phyloP scores from a whole-genome alignment of 2,888 invertebrate species.

The Drosophila eohydei region DNA sequence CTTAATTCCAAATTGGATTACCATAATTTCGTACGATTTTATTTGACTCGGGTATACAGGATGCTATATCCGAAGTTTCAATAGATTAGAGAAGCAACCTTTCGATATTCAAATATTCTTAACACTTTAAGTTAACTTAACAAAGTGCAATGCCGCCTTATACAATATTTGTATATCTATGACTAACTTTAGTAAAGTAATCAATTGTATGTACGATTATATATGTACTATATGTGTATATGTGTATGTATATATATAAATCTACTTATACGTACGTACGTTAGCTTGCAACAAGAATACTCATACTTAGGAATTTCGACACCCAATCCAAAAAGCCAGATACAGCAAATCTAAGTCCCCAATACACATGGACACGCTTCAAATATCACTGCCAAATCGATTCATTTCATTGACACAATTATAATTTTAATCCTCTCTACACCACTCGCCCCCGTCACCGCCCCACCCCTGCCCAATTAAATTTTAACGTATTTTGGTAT shows the following conservation, averaged over 20 bases:
- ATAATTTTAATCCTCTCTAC: conserved; percentile 23
- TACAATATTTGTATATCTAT: conserved; percentile 60
- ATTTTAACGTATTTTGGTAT: conserved; percentile 54
- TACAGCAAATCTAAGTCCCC: conserved; percentile 7
- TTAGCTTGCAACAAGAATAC: conserved; percentile 45
- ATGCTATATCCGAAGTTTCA: conserved; percentile 9
- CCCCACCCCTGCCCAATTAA: conserved; percentile 12
- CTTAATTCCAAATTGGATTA: conserved; percentile 11
- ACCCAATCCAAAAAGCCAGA: conserved; percentile 31
- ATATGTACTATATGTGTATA: conserved; percentile 17
- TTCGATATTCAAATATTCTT: conserved; percentile 18
- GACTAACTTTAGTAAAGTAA: conserved; percentile 19
- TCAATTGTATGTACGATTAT: conserved; percentile 23
- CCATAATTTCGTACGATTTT: not conserved
- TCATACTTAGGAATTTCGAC: conserved; percentile 48
- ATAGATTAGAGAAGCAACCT: not conserved
- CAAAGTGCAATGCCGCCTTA: conserved; percentile 51
- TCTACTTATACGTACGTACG: conserved; percentile 24
- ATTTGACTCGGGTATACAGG: conserved; percentile 5
- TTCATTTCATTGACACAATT: conserved; percentile 13
- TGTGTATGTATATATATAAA: conserved; percentile 15
- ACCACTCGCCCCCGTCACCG: not conserved
- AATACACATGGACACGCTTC: conserved; percentile 1
- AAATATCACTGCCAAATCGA: conserved; percentile 39
- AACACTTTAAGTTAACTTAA: conserved; percentile 33